These are phyloP conservation scores for Leucopsar rothschildi DNA, from an alignment of 2,113 vertebrate genomes.

Conservation along the genomic window DNA sequence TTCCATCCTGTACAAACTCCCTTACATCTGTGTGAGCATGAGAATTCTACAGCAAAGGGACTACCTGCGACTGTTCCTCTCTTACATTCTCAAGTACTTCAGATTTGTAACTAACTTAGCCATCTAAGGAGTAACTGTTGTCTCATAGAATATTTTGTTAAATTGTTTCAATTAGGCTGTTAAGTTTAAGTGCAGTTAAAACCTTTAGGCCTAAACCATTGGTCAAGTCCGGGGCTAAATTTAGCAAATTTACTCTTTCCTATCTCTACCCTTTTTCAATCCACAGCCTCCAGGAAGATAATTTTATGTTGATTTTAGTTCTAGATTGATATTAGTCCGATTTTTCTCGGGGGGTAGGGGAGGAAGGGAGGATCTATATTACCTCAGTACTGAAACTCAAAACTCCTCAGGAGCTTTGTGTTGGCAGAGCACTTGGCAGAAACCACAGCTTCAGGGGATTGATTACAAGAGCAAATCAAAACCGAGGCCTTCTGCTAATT, in stretches of 20 bases:
- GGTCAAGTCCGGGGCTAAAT: accelerated
- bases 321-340: not conserved
- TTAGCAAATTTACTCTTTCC: not conserved
- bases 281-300: not conserved
- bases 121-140: not conserved
- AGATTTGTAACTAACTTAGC: not conserved
- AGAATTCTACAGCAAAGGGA: not conserved
- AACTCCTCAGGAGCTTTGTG: not conserved
- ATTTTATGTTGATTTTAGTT: not conserved
- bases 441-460: not conserved
- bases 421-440: not conserved
- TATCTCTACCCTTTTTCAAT: not conserved
- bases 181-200: not conserved
- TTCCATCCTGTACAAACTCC: not conserved
- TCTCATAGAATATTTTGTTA: not conserved
- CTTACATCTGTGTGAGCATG: not conserved
- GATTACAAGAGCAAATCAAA: not conserved
- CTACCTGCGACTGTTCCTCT: not conserved
- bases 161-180: not conserved
- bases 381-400: not conserved
- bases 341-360: not conserved
- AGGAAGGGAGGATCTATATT: not conserved
- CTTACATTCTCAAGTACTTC: not conserved
- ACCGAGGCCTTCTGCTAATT: not conserved
- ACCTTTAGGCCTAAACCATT: not conserved